Conservation (phyloP, 2,797 vertebrate genomes). For the Thalassophryne amazonica region DNA sequence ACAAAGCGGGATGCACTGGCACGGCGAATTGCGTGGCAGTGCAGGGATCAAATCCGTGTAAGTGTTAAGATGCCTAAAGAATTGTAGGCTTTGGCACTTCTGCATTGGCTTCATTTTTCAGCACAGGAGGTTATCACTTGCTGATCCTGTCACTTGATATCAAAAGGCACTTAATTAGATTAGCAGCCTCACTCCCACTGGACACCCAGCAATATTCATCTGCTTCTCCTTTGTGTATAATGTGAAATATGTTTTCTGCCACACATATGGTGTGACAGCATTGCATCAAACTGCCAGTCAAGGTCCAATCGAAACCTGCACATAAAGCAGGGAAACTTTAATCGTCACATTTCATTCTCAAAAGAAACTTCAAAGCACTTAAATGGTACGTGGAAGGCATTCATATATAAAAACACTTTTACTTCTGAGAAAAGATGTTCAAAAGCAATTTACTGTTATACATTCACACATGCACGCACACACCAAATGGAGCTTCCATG, state of each 20-base stretch:
- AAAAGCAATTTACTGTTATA: too few species aligned
- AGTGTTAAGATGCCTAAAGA: too few species aligned
- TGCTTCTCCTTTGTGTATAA: neutral
- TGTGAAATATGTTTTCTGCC: neutral
- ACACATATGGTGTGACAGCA: neutral
- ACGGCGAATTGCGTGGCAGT: too few species aligned
- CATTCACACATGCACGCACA: too few species aligned
- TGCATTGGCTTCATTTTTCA: too few species aligned
- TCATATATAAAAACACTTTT: too few species aligned
- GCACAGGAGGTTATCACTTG: slow-evolving; percentile 12
- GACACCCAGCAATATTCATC: neutral
- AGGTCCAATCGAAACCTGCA: neutral
- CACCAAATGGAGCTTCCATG: too few species aligned
- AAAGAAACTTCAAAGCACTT: neutral
- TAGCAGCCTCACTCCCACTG: neutral
- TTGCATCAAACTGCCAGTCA: neutral
- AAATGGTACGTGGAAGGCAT: too few species aligned
- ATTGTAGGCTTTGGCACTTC: too few species aligned
- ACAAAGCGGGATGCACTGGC: too few species aligned
- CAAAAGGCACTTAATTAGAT: slow-evolving; percentile 23
- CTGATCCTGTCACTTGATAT: slow-evolving; percentile 9
- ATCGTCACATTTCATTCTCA: neutral
- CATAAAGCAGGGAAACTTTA: neutral
- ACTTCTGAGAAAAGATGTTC: too few species aligned
- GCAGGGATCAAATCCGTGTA: too few species aligned